Evolutionary conservation across 1,140 invertebrate species (phyloP), one percentile per base, ranked within the genome.

Genomic region (Holotrichia oblita): DNA sequence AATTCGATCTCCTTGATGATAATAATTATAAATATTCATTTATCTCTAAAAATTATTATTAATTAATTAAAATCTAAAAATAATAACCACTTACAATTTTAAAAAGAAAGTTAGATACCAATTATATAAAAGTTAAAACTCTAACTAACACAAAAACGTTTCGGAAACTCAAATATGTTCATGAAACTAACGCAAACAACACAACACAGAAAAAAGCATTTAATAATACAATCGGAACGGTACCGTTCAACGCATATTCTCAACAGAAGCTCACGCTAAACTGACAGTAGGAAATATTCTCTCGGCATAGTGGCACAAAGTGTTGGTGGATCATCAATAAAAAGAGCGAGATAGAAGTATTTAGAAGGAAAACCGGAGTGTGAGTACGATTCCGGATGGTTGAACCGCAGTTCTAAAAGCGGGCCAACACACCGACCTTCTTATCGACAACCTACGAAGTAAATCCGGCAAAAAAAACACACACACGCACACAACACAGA

Each of bases 31-130:
- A 34, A 34, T 34, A 34, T 34, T 34, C 4, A 34, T 34, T 34
- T 34, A n/a, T n/a, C n/a, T n/a, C n/a, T n/a, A n/a, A n/a, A n/a
- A n/a, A n/a, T n/a, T n/a, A n/a, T n/a, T n/a, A n/a, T n/a, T n/a
- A n/a, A n/a, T n/a, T n/a, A n/a, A n/a, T n/a, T 34, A 34, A 1
- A 34, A 1, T 34, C 27, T 34, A 34, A 34, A 34, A 34, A 4
- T 4, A 34, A 69, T 10, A 69, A 69, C 61, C 17, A 69, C 22
- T 69, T 69, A 69, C 61, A 24, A 69, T 69, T 69, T 69, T 69
- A 14, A 24, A 69, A 4, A 69, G 22, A 69, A 69, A 27, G 3
- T 69, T 14, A 24, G 2, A 2, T 48, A 48, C n/a, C 14, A 55
- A 55, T 55, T 44, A 10, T 44, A 44, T 10, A 44, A 44, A 44